Conservation (phyloP, 2,113 vertebrate genomes). For the Mellivora capensis region DNA sequence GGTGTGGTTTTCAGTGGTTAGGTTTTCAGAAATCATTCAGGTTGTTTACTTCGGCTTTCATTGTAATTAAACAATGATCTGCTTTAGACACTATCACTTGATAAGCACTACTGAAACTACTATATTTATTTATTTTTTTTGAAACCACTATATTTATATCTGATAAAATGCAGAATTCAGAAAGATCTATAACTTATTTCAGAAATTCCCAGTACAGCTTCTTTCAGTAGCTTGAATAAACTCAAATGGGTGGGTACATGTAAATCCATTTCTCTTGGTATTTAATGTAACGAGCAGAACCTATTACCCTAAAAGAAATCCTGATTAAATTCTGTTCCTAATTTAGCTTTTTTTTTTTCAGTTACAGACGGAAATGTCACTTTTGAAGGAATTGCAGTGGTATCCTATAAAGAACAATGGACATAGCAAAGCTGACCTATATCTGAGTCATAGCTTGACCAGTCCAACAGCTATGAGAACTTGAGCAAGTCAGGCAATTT, state of each 20-base stretch:
- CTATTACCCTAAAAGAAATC: not conserved
- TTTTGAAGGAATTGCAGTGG: not conserved
- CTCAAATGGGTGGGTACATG: not conserved
- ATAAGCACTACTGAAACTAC: not conserved
- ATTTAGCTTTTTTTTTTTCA: not conserved
- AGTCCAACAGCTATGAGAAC: not conserved
- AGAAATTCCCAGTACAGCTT: not conserved
- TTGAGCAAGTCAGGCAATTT: not conserved
- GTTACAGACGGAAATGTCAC: not conserved
- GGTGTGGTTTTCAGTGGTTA: slow-evolving; percentile 57
- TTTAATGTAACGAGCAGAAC: not conserved
- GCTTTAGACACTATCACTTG: slow-evolving; percentile 37
- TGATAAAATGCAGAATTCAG: slow-evolving; percentile 25
- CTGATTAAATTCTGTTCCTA: not conserved
- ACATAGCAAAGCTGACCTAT: not conserved
- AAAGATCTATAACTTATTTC: not conserved
- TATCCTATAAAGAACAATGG: not conserved
- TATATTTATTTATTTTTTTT: not conserved
- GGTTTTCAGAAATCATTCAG: slow-evolving; percentile 52
- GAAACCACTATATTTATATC: not conserved
- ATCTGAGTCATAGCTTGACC: not conserved
- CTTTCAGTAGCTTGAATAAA: not conserved
- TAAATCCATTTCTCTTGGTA: not conserved
- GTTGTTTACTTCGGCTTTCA: slow-evolving; percentile 56
- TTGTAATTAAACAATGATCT: slow-evolving; percentile 54